These are phyloP conservation scores for Brachyrhaphis roseni DNA, from an alignment of 2,797 vertebrate genomes.

Conservation along the genomic window DNA sequence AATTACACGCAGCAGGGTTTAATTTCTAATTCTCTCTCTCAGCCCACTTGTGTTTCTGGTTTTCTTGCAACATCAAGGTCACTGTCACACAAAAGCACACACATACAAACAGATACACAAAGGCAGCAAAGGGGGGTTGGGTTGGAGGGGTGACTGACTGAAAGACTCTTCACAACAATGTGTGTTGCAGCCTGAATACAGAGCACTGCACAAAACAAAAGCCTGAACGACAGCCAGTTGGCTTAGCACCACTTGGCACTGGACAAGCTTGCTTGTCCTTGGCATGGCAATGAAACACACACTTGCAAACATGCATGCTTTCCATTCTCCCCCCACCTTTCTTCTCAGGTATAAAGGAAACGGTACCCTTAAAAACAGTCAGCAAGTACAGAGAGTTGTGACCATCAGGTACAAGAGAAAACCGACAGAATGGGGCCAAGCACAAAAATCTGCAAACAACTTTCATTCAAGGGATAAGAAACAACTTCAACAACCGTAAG, in stretches of 20 bases:
- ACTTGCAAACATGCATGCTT: constrained; percentile 19
- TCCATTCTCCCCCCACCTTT: background rate
- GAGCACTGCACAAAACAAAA: constrained; percentile 74
- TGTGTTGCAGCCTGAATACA: constrained; percentile 69
- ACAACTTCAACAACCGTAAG: constrained; percentile 37
- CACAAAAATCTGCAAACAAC: constrained; percentile 37
- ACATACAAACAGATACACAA: constrained; percentile 32
- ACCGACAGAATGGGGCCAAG: constrained; percentile 10
- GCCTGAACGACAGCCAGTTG: constrained; percentile 78
- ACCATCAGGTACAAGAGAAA: constrained; percentile 38
- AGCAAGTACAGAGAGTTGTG: constrained; percentile 34
- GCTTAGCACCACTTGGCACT: constrained; percentile 78
- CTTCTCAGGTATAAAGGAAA: constrained; percentile 57
- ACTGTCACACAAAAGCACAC: constrained; percentile 31
- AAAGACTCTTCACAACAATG: constrained; percentile 71
- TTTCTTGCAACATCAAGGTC: constrained; percentile 70
- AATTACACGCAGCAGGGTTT: constrained; percentile 49
- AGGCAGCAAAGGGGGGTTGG: constrained; percentile 15
- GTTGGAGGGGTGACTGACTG: constrained; percentile 34
- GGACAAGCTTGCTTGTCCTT: constrained; percentile 67
- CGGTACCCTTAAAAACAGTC: constrained; percentile 9
- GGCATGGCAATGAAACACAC: constrained; percentile 69
- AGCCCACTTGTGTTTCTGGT: constrained; percentile 47
- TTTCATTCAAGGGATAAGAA: constrained; percentile 41
- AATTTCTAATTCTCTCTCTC: constrained; percentile 53